phyloP scores from a whole-genome alignment of 2,113 vertebrate genomes.

The Rhea americana region DNA sequence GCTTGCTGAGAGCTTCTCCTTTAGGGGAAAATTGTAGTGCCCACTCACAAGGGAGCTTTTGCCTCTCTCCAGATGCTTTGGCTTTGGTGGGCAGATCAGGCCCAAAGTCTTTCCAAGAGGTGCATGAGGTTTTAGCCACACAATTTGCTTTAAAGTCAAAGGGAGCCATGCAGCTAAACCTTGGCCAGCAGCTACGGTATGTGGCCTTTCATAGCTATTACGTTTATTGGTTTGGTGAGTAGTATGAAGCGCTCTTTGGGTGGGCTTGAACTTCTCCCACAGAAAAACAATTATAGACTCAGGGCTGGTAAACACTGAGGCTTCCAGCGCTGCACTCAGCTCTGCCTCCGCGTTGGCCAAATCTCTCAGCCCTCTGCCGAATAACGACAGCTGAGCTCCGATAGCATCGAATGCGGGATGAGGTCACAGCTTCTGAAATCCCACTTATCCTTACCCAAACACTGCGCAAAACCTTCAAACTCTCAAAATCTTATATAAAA shows the following conservation, averaged over 20 bases:
- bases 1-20: not conserved
- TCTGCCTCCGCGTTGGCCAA: not conserved
- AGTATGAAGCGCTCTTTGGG: not conserved
- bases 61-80: not conserved
- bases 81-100: not conserved
- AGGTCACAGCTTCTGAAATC: slow-evolving; percentile 65
- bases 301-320: slow-evolving; percentile 37
- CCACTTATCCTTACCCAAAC: slow-evolving; percentile 69
- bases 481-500: slow-evolving; percentile 40
- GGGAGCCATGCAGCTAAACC: not conserved
- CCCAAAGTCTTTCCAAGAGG: slow-evolving; percentile 9
- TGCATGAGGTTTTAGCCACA: slow-evolving; percentile 1
- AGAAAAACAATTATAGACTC: slow-evolving; percentile 20
- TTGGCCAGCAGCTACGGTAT: not conserved
- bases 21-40: not conserved
- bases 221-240: slow-evolving; percentile 8
- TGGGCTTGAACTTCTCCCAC: slow-evolving; percentile 53
- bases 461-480: slow-evolving; percentile 33
- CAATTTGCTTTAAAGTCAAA: slow-evolving; percentile 18
- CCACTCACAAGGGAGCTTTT: not conserved
- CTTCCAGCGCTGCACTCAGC: not conserved
- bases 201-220: not conserved
- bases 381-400: not conserved
- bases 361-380: not conserved
- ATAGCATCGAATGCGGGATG: slow-evolving; percentile 27